These are phyloP conservation scores for Philaethria dido DNA, from an alignment of 2,888 invertebrate species.

Conservation along the genomic window DNA sequence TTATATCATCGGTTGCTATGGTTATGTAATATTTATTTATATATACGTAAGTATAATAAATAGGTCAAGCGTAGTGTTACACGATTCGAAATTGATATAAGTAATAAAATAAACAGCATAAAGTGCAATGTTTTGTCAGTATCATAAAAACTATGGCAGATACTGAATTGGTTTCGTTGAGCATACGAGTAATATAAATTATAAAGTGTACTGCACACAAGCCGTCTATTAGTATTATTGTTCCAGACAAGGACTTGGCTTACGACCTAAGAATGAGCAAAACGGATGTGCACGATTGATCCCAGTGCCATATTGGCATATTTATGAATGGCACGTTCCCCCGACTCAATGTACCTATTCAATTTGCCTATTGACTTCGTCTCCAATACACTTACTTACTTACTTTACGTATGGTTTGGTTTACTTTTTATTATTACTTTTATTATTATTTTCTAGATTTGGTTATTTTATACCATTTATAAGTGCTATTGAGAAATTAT, in stretches of 20 bases:
- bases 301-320: slow-evolving; percentile 67
- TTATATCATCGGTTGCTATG: not conserved
- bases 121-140: not conserved
- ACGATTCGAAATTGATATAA: slow-evolving; percentile 13
- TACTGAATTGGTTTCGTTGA: slow-evolving; percentile 50
- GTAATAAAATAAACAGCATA: not conserved
- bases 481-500: too few species aligned
- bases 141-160: not conserved
- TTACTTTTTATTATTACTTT: not conserved
- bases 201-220: slow-evolving; percentile 17
- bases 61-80: slow-evolving; percentile 19
- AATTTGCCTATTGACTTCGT: slow-evolving; percentile 41
- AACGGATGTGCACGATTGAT: slow-evolving; percentile 75
- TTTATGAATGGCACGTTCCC: slow-evolving; percentile 66
- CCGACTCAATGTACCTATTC: slow-evolving; percentile 44
- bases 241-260: slow-evolving; percentile 56
- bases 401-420: slow-evolving; percentile 4
- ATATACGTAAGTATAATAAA: not conserved
- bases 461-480: too few species aligned
- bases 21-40: slow-evolving; percentile 13
- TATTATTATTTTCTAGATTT: not conserved
- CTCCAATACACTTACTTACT: slow-evolving; percentile 16
- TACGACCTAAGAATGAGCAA: slow-evolving; percentile 54
- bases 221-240: slow-evolving; percentile 47
- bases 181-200: not conserved